Evolutionary conservation across 2,888 invertebrate species (phyloP).

Genomic region (Athrips mouffetella): DNA sequence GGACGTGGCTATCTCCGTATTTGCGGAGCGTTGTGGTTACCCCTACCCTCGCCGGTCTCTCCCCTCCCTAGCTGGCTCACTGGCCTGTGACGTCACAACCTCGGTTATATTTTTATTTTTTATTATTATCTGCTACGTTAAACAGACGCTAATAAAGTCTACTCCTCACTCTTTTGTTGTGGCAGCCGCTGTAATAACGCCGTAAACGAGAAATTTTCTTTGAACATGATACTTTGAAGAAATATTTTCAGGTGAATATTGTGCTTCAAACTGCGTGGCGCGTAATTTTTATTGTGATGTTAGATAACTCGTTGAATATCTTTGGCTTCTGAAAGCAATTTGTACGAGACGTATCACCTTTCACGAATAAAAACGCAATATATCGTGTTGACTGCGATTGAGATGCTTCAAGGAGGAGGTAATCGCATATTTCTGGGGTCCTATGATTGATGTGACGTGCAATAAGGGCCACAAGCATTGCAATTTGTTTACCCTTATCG

Average conservation of each 20-base stretch:
- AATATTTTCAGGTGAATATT: conserved; percentile 6
- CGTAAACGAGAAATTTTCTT: conserved; percentile 10
- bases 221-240: conserved; percentile 2
- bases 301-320: background rate
- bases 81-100: conserved; percentile 69
- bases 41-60: conserved; percentile 33
- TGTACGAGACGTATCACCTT: conserved; percentile 31
- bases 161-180: conserved; percentile 41
- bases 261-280: conserved; percentile 1
- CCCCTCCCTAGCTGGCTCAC: conserved; percentile 56
- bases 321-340: conserved; percentile 22
- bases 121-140: conserved; percentile 62
- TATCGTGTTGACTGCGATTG: conserved; percentile 29
- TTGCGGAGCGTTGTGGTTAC: conserved; percentile 59
- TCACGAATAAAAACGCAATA: conserved; percentile 32
- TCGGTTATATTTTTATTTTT: conserved; percentile 50
- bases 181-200: conserved; percentile 10
- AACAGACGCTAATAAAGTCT: conserved; percentile 66
- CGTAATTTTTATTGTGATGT: background rate
- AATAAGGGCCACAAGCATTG: conserved; percentile 73
- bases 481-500: conserved; percentile 77
- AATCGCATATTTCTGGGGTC: conserved; percentile 62
- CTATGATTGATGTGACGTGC: conserved; percentile 75
- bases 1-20: conserved; percentile 66
- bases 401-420: conserved; percentile 43